Evolutionary conservation across 1,140 invertebrate species (phyloP), one percentile per base, ranked within the genome.

Genomic region (Drosophila arawakana): DNA sequence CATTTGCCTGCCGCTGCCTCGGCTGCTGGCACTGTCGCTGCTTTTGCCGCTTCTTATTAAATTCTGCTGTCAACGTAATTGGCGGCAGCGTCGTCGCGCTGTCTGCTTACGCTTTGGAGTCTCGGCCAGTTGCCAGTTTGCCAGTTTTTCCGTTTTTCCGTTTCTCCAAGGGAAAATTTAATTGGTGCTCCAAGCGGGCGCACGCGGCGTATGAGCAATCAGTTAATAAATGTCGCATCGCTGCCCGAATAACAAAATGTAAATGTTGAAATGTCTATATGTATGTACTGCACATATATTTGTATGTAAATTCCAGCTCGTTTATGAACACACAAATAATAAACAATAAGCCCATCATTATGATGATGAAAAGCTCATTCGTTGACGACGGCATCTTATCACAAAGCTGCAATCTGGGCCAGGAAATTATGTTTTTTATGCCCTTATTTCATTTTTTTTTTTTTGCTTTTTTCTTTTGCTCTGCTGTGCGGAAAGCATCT

Each of bases 281-380:
- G 35, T 34, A 9, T 52, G 0, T 30, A 10, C 21, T 54, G 7
- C 34, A 7, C 18, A 21, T 21, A 21, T 21, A 21, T 21, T 21
- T 13, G 6, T 66, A 6, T 35, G 37, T 55, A 15, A 30, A 30
- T 30, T 30, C 25, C 25, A 30, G 25, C 25, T 30, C 25, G 25
- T 41, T 13, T 39, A 15, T 43, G 35, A 21, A 11, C 11, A 11
- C 50, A 11, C 50, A 54, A 47, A 84, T 88, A 81, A 89, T 84
- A 80, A 84, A 89, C 88, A 89, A 89, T 89, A 89, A 89, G 72
- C 69, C 75, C 78, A 83, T 89, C 80, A 76, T 89, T 89, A 88
- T 75, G 78, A 66, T 69, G 68, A 62, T 57, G 52, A 62, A 52
- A 80, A 61, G 70, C 63, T 62, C 63, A 80, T 69, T 69, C 81